Conservation (phyloP, 2,797 vertebrate genomes). For the Coilia nasus region DNA sequence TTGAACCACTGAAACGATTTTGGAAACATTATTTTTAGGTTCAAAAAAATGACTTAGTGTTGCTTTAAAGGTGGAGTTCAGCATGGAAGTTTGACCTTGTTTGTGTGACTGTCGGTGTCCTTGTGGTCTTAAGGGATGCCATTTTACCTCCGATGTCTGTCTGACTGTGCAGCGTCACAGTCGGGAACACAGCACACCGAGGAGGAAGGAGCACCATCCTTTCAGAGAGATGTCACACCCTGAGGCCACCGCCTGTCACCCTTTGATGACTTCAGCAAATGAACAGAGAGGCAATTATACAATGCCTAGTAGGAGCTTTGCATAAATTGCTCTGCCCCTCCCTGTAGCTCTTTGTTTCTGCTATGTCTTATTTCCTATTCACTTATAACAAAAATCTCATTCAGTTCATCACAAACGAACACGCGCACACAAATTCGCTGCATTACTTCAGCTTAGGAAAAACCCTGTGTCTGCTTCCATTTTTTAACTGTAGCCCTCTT, state of each 20-base stretch:
- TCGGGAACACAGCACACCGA: background rate
- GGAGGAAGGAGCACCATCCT: background rate
- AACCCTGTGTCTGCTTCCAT: background rate
- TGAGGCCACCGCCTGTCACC: background rate
- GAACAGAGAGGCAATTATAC: constrained; percentile 25
- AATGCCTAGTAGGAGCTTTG: constrained; percentile 6
- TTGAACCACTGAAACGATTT: no score
- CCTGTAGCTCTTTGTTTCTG: background rate
- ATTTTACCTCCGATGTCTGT: background rate
- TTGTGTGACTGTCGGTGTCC: background rate
- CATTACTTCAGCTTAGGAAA: background rate
- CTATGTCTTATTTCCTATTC: background rate
- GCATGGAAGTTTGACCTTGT: background rate
- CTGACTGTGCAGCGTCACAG: background rate
- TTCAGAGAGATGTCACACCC: background rate
- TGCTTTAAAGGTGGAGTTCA: background rate
- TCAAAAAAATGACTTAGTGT: no score
- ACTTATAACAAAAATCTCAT: background rate
- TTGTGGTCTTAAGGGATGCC: background rate
- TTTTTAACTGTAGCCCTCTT: background rate
- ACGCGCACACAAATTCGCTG: no score
- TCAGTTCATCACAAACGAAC: no score
- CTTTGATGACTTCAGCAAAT: constrained; percentile 29
- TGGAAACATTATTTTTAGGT: no score
- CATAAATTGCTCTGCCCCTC: constrained; percentile 15